phyloP scores from a whole-genome alignment of 2,888 invertebrate species.

The Ramazzottius varieornatus region DNA sequence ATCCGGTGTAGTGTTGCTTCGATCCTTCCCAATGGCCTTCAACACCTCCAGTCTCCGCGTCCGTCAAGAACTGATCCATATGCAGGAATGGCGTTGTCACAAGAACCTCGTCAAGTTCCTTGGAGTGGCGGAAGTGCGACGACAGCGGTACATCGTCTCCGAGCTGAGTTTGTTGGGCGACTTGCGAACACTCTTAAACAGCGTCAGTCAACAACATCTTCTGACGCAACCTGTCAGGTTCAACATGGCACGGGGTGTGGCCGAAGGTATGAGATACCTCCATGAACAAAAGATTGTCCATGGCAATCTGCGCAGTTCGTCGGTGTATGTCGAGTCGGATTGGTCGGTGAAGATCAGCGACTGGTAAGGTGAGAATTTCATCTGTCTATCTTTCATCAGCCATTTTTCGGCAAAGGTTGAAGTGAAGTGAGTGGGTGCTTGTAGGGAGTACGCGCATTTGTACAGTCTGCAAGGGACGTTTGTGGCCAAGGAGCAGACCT shows the following conservation, averaged over 20 bases:
- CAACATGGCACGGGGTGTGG: neutral
- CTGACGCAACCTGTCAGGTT: neutral
- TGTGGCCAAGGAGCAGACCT: neutral
- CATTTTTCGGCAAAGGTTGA: neutral
- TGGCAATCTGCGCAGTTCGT: neutral
- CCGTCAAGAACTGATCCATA: neutral
- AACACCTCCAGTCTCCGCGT: neutral
- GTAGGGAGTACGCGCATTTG: neutral
- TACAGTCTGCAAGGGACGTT: neutral
- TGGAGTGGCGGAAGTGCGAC: neutral
- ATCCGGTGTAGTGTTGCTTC: neutral
- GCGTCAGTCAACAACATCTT: neutral
- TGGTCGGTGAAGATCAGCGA: neutral
- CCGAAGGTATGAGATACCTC: neutral
- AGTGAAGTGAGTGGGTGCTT: too few species aligned
- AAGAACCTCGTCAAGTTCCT: neutral
- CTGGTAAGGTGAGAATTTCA: neutral
- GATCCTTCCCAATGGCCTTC: neutral
- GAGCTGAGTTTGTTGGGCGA: neutral
- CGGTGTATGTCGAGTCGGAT: neutral
- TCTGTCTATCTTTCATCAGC: neutral
- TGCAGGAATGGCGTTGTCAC: neutral
- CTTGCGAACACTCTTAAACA: neutral
- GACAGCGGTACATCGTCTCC: neutral
- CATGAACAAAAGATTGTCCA: neutral